Percentiles rank a stretch among this genome's conserved stretches.
phyloP scores from a whole-genome alignment of 2,113 vertebrate genomes.

The Aramus guarauna region DNA sequence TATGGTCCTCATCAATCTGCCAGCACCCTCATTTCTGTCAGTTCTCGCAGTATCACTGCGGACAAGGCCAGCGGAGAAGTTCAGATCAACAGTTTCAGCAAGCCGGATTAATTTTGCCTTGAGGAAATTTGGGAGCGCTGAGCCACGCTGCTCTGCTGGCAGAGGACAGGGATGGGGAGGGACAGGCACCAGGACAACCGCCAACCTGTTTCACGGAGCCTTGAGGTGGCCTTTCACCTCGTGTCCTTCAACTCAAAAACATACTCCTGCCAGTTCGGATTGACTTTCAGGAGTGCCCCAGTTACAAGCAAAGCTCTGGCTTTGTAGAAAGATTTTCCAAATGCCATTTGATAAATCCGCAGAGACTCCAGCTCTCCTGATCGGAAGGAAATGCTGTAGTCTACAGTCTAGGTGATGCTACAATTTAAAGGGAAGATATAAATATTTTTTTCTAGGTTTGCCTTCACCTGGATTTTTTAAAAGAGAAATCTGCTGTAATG shows the following conservation, averaged over 20 bases:
- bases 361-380: not conserved
- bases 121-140: not conserved
- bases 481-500: not conserved
- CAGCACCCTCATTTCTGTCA: not conserved
- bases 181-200: not conserved
- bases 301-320: not conserved
- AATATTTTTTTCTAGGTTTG: not conserved
- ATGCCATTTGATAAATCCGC: fast-evolving
- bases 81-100: not conserved
- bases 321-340: not conserved
- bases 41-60: fast-evolving
- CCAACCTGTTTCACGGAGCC: too few species aligned
- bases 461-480: not conserved
- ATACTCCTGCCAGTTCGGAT: not conserved
- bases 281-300: not conserved
- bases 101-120: not conserved
- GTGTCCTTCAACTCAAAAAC: not conserved
- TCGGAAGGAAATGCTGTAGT: fast-evolving
- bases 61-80: not conserved
- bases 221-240: not conserved
- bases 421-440: not conserved
- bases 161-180: not conserved
- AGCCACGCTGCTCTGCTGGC: not conserved
- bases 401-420: not conserved
- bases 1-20: not conserved